Evolutionary conservation across 2,113 vertebrate genomes (phyloP), one percentile per base, ranked within the genome.

Genomic region (Trinectes maculatus): DNA sequence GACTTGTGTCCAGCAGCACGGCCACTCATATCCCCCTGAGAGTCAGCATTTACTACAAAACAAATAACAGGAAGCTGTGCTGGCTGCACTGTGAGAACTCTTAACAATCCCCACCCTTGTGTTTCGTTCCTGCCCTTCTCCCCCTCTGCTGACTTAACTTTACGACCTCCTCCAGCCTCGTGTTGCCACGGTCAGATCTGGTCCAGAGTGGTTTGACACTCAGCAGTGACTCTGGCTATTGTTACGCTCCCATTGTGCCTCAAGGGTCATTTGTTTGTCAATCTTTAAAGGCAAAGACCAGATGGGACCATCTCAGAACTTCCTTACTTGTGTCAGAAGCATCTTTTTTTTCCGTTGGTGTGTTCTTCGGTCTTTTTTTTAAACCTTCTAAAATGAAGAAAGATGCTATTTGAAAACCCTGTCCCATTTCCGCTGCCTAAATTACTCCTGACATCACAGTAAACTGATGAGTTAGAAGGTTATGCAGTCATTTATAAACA

Each of bases 1-100:
- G 46, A 80, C 85, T 80, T 82, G 83, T 82, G 79, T 79, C 79
- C 77, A 57, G 65, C 62, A 26, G 29, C 7, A 40, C 9, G 51
- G 75, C 60, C 84, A 24, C 16, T 80, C 76, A 37, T 51, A 29
- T 56, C 79, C 84, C 76, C 86, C 58, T 8, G 82, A 87, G 84
- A 83, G 49, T 57, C 72, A 46, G 73, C 78, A 59, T 88, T 88
- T 87, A 90, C 86, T 83, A 87, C 83, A 86, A 89, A 92, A 87
- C 51, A 66, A 88, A 89, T 83, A 88, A 92, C 89, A 77, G 76
- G 71, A 85, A 83, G 54, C 9, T 2, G 26, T 5, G 48, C 49
- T 52, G 74, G 58, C 70, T n/a, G 29, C 11, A 40, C 71, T 70
- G 56, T 12, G 61, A 79, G 83, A 83, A 51, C 55, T 5, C 49